These are phyloP conservation scores for Nomada ferruginata DNA, from an alignment of 2,888 invertebrate genomes.

Conservation along the genomic window DNA sequence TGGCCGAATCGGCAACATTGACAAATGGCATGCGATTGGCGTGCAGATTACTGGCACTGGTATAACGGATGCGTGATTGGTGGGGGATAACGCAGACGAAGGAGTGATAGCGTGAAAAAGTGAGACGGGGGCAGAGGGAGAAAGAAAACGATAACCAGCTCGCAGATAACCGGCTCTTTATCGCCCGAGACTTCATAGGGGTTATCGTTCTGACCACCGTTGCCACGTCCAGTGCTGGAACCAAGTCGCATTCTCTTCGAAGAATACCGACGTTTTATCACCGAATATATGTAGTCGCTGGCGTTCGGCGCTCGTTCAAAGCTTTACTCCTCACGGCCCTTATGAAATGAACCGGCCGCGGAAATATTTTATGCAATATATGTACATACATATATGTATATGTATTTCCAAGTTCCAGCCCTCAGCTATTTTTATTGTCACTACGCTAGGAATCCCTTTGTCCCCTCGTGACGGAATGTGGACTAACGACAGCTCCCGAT, in stretches of 20 bases:
- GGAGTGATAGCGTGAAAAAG: conserved; percentile 19
- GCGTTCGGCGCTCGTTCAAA: background rate
- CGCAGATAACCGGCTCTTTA: conserved; percentile 71
- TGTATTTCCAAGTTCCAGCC: background rate
- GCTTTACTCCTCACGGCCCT: background rate
- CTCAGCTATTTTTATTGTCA: conserved; percentile 1
- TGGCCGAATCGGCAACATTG: conserved; percentile 45
- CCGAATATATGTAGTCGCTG: conserved; percentile 19
- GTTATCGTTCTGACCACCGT: conserved; percentile 79
- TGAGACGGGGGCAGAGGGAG: conserved; percentile 28
- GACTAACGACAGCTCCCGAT: background rate
- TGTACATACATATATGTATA: no score
- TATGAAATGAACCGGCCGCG: conserved; percentile 11
- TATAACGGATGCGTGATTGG: conserved; percentile 63
- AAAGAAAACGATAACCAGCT: conserved; percentile 62
- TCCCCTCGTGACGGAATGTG: background rate
- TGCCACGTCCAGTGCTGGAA: conserved; percentile 72
- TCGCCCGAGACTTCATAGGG: conserved; percentile 76
- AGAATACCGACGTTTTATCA: conserved; percentile 41
- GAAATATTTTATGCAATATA: conserved; percentile 17
- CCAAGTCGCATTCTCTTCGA: conserved; percentile 50
- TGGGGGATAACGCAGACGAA: conserved; percentile 48
- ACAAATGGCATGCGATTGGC: conserved; percentile 58
- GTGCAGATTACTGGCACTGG: conserved; percentile 56
- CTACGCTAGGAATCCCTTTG: background rate